These are phyloP conservation scores for Caenorhabditis elegans DNA, from an alignment of 1,140 invertebrate species.

Conservation along the genomic window WBcel235 BX284604.4:8109001-8109500, in stretches of 20 bases:
- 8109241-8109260: background rate
- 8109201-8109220: background rate
- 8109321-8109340: background rate
- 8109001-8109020: background rate
- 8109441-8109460: background rate
- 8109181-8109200: background rate
- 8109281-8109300: background rate
- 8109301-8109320: background rate
- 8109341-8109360: background rate
- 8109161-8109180: background rate
- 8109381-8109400: background rate
- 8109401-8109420: background rate
- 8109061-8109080: background rate
- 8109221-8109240: background rate
- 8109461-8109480: background rate
- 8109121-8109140: slow-evolving; percentile 9
- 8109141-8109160: slow-evolving; percentile 14
- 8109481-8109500: background rate
- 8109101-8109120: background rate
- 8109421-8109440: background rate
- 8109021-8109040: background rate
- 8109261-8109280: background rate
- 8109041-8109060: background rate
- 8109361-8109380: background rate
- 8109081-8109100: background rate